A percentile compares a stretch with the other conserved stretches of the same genome.
Conservation (phyloP, 2,888 invertebrate species). For the Drosophila greeni region DNA sequence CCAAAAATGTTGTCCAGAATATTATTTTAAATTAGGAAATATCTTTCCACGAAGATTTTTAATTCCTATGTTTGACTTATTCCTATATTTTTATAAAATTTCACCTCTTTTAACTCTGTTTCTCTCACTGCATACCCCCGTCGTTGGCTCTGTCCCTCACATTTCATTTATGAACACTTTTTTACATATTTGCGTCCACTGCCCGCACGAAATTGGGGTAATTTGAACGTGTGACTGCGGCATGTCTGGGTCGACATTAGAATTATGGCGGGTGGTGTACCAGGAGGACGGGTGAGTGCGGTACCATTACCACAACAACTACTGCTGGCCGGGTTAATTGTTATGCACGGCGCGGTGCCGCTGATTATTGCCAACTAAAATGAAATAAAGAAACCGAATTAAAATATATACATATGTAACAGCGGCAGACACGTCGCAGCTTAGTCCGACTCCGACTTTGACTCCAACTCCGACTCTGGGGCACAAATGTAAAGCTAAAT, state of each 20-base stretch:
- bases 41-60: background rate
- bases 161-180: constrained; percentile 71
- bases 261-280: constrained; percentile 58
- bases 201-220: constrained; percentile 73
- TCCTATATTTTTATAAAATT: background rate
- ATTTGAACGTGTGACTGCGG: constrained; percentile 71
- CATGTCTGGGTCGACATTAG: constrained; percentile 57
- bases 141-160: constrained; percentile 46
- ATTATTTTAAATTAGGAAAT: background rate
- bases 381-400: constrained; percentile 72
- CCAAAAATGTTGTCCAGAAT: background rate
- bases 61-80: no score
- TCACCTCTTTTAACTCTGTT: background rate
- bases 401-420: constrained; percentile 47
- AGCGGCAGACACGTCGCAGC: constrained; percentile 47
- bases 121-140: constrained; percentile 7
- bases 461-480: constrained; percentile 14
- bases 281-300: constrained; percentile 17
- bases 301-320: constrained; percentile 51
- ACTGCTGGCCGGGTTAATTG: constrained; percentile 51
- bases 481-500: constrained; percentile 56
- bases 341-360: constrained; percentile 65
- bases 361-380: constrained; percentile 76
- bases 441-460: constrained; percentile 30
- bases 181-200: constrained; percentile 41